Evolutionary conservation across 2,888 invertebrate genomes (phyloP).

Genomic region (Melieria crassipennis): DNA sequence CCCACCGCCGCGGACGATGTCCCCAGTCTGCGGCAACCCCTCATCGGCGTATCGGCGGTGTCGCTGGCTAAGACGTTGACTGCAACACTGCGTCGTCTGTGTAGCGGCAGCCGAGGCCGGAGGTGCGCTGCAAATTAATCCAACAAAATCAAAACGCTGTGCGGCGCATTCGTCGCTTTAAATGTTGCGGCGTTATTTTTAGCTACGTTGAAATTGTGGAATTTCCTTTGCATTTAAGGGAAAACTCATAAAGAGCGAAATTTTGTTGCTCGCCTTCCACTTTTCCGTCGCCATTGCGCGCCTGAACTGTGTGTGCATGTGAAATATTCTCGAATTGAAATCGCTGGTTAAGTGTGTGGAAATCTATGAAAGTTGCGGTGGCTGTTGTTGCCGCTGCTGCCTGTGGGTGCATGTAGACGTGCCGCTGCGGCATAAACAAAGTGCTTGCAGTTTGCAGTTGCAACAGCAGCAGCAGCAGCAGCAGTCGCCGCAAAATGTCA

Average conservation of each 20-base stretch:
- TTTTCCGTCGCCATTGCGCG: neutral
- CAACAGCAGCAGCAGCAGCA: neutral
- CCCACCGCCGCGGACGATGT: too few relatives aligned
- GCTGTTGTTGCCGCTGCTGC: neutral
- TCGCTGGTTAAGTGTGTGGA: neutral
- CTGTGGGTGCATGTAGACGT: neutral
- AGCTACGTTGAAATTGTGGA: conserved; percentile 28
- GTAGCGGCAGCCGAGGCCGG: neutral
- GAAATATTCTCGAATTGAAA: neutral
- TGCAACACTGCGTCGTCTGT: conserved; percentile 3
- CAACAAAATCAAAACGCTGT: conserved; percentile 26
- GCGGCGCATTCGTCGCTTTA: neutral
- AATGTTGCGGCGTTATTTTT: conserved; percentile 19
- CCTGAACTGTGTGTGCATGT: neutral
- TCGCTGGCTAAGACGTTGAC: neutral
- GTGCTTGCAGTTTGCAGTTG: conserved; percentile 3
- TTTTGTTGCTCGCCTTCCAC: too few relatives aligned
- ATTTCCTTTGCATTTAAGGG: conserved; percentile 11
- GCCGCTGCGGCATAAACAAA: conserved; percentile 13
- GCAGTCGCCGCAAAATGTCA: conserved; percentile 14
- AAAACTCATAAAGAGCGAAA: neutral
- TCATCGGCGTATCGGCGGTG: neutral
- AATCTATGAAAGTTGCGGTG: neutral
- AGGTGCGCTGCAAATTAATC: conserved; percentile 43
- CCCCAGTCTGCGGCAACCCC: too few relatives aligned